A percentile compares a stretch with the other conserved stretches of the same genome.
Conservation (phyloP, 2,113 vertebrate species). For the Nothoprocta perdicaria region DNA sequence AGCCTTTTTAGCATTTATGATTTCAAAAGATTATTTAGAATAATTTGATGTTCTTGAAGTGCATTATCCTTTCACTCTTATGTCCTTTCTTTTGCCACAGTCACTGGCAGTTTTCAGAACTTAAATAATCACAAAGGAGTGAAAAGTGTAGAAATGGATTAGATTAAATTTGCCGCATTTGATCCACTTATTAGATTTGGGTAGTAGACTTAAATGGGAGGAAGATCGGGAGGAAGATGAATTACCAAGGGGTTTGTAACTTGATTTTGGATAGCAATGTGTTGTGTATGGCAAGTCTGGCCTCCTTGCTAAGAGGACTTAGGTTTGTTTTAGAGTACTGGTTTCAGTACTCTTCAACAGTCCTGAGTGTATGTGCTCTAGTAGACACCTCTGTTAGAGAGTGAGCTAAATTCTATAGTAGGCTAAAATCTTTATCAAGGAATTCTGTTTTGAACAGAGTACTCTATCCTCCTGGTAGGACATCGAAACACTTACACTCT, state of each 20-base stretch:
- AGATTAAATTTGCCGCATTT: not conserved
- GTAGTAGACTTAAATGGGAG: conserved; percentile 4
- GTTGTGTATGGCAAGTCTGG: not conserved
- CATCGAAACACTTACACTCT: not conserved
- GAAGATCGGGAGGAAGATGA: not conserved
- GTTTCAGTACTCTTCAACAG: not conserved
- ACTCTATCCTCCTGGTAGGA: not conserved
- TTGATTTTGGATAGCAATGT: not conserved
- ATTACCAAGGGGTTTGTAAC: not conserved
- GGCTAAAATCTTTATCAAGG: not conserved
- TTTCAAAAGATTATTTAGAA: conserved; percentile 34
- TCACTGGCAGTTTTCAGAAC: not conserved
- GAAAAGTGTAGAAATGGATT: not conserved
- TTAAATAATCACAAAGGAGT: not conserved
- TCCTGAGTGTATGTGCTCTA: not conserved
- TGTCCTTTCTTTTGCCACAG: rapidly evolving
- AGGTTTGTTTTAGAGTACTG: not conserved
- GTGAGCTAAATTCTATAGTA: not conserved
- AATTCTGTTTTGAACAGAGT: not conserved
- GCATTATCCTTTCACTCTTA: conserved; percentile 8
- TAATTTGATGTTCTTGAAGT: not conserved
- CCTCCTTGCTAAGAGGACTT: not conserved
- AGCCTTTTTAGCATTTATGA: not conserved
- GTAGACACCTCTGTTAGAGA: not conserved
- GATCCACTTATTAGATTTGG: not conserved